A percentile compares a stretch with the other conserved stretches of the same genome.
phyloP scores from a whole-genome alignment of 2,113 vertebrate genomes.

The Poecile atricapillus region DNA sequence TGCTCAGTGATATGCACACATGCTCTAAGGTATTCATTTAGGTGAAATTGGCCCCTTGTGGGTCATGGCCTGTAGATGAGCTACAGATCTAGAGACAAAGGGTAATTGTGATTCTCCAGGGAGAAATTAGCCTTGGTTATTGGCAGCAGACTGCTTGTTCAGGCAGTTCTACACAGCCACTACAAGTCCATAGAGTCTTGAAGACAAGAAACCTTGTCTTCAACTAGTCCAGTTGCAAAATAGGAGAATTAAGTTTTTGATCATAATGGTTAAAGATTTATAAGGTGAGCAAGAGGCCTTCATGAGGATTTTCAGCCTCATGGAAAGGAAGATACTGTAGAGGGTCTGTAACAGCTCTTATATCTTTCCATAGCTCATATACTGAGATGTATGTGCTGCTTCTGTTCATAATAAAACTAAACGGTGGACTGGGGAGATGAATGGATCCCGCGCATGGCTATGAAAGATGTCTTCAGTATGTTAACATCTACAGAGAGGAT shows the following conservation, averaged over 20 bases:
- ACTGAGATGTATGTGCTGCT: not conserved
- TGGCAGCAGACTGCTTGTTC: constrained; percentile 15
- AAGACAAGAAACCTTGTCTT: not conserved
- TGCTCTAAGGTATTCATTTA: not conserved
- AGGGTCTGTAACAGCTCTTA: not conserved
- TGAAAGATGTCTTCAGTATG: not conserved
- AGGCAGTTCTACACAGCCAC: not conserved
- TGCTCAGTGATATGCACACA: not conserved
- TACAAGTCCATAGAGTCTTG: not conserved
- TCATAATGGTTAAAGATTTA: not conserved
- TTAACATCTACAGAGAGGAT: not conserved
- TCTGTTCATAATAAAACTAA: not conserved
- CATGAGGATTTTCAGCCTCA: not conserved
- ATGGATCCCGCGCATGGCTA: not conserved
- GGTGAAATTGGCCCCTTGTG: constrained; percentile 40
- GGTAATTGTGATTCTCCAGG: constrained; percentile 15
- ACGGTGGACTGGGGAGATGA: not conserved
- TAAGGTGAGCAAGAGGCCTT: not conserved
- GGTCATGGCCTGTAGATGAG: constrained; percentile 10
- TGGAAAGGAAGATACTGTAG: not conserved
- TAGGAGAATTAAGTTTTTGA: not conserved
- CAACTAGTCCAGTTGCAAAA: not conserved
- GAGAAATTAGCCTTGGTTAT: constrained; percentile 38
- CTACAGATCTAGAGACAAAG: constrained; percentile 4
- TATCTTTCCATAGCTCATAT: not conserved